Percentiles rank a stretch among this genome's conserved stretches.
Conservation (phyloP, 2,797 vertebrate genomes). For the Psittacula derbiana region DNA sequence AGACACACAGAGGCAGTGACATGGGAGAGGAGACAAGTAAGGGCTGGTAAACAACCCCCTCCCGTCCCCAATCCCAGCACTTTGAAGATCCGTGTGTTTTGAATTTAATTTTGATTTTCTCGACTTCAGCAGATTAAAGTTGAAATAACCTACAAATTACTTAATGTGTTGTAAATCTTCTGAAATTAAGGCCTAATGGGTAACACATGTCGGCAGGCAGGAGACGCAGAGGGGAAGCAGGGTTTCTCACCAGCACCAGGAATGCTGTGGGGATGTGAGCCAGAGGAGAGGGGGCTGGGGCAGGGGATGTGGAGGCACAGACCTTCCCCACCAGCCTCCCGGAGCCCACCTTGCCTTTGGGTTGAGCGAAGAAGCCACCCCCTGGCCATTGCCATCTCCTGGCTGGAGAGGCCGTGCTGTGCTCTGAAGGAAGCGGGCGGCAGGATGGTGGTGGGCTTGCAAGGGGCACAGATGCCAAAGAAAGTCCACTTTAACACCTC, state of each 20-base stretch:
- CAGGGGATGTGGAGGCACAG: background rate
- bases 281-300: background rate
- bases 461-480: background rate
- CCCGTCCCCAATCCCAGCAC: constrained; percentile 56
- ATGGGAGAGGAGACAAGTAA: background rate
- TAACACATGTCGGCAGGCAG: constrained; percentile 81
- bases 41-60: constrained; percentile 47
- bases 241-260: constrained; percentile 60
- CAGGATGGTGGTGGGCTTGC: background rate
- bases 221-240: constrained; percentile 63
- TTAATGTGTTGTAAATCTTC: constrained; percentile 89
- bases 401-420: background rate
- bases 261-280: constrained; percentile 17
- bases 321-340: background rate
- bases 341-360: background rate
- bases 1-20: background rate
- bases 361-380: background rate
- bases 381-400: background rate
- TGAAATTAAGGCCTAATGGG: constrained; percentile 85
- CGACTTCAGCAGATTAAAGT: constrained; percentile 85
- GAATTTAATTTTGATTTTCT: constrained; percentile 85
- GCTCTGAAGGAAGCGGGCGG: background rate
- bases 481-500: background rate
- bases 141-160: constrained; percentile 90
- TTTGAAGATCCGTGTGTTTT: constrained; percentile 82